Evolutionary conservation across 2,888 invertebrate species (phyloP).

Genomic region (Lepidocyrtinus sp.): DNA sequence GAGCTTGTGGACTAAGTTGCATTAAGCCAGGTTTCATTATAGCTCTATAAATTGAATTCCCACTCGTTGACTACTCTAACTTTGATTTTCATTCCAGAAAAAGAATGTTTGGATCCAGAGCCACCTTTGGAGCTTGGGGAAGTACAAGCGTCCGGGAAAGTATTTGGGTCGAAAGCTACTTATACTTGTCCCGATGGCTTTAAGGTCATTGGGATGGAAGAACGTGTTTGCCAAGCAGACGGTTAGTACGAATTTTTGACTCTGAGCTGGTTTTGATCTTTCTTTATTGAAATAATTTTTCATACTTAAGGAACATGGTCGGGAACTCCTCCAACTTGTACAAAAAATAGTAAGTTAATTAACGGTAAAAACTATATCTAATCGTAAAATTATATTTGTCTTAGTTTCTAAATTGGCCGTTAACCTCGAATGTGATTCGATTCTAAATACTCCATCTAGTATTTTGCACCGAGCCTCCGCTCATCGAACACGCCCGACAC

Average conservation of each 20-base stretch:
- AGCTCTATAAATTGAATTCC: too few relatives aligned
- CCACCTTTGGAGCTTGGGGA: slow-evolving; percentile 83
- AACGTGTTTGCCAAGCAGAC: slow-evolving; percentile 92
- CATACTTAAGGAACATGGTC: slow-evolving; percentile 77
- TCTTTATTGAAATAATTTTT: slow-evolving; percentile 17
- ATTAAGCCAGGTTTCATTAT: slow-evolving; percentile 97
- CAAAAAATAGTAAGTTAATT: slow-evolving; percentile 82
- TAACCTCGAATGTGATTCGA: too few relatives aligned
- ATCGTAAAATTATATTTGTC: too few relatives aligned
- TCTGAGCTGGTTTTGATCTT: background rate
- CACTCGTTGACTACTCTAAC: too few relatives aligned
- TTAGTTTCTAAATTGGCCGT: too few relatives aligned
- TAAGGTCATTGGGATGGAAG: slow-evolving; percentile 88
- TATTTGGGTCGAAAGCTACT: slow-evolving; percentile 87
- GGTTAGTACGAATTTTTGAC: slow-evolving; percentile 76
- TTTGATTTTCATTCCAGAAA: slow-evolving; percentile 75
- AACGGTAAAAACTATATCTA: background rate
- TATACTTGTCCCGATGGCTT: slow-evolving; percentile 92
- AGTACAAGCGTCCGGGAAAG: slow-evolving; percentile 82
- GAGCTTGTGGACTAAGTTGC: slow-evolving; percentile 80
- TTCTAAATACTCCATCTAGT: too few relatives aligned
- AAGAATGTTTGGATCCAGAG: slow-evolving; percentile 87
- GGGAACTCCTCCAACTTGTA: slow-evolving; percentile 86
- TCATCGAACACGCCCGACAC: slow-evolving; percentile 88
- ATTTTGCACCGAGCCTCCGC: slow-evolving; percentile 89